A percentile compares a stretch with the other conserved stretches of the same genome.
Conservation (phyloP, 2,888 invertebrate species). For the Imbricaverruca yamaguchii region DNA sequence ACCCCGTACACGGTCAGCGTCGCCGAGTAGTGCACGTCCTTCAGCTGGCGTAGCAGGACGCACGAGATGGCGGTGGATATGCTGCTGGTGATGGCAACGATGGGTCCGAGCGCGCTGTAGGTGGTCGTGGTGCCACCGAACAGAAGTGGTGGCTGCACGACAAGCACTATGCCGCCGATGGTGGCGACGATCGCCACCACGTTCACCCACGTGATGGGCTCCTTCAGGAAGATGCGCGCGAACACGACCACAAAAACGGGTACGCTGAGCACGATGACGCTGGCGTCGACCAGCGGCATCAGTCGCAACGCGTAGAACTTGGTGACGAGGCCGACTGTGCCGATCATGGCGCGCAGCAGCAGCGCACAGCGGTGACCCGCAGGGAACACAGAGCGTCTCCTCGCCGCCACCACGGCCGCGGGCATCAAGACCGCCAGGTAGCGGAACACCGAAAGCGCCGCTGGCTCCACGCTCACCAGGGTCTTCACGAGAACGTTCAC, state of each 20-base stretch:
- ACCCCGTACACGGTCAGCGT: conserved; percentile 30
- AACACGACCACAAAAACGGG: conserved; percentile 81
- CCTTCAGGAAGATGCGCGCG: conserved; percentile 61
- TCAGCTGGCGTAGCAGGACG: conserved; percentile 32
- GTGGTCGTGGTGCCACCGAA: conserved; percentile 53
- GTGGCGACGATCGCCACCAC: conserved; percentile 73
- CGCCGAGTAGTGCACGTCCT: conserved; percentile 31
- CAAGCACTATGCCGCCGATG: conserved; percentile 73
- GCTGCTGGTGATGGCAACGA: conserved; percentile 76
- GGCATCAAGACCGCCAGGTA: background rate
- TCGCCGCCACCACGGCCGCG: too few species aligned
- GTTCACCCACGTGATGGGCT: conserved; percentile 79
- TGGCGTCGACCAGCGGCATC: conserved; percentile 86
- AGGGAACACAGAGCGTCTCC: conserved; percentile 24
- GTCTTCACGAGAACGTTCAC: background rate
- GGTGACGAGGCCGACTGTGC: conserved; percentile 77
- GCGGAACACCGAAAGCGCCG: background rate
- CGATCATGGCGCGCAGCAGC: conserved; percentile 70
- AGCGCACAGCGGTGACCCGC: conserved; percentile 39
- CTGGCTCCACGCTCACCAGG: background rate
- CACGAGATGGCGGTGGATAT: conserved; percentile 75
- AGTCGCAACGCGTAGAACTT: conserved; percentile 86
- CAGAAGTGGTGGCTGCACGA: conserved; percentile 75
- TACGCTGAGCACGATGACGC: conserved; percentile 82
- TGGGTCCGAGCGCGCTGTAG: conserved; percentile 51